A percentile compares a stretch with the other conserved stretches of the same genome.
Evolutionary conservation across 2,113 vertebrate genomes (phyloP).

Genomic region (Melanerpes formicivorus): DNA sequence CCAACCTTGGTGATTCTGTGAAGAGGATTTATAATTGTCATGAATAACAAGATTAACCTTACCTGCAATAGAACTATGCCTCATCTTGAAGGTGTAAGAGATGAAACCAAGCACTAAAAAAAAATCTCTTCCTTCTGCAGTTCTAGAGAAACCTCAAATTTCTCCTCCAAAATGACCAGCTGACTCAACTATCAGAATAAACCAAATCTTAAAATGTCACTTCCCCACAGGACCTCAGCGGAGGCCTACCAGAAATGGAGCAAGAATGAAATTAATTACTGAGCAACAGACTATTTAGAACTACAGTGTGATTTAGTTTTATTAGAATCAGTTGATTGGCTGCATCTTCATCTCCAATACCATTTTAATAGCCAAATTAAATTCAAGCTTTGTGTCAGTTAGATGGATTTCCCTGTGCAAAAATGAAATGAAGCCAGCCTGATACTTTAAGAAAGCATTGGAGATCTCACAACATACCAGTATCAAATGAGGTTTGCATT

Average conservation of each 20-base stretch:
- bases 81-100: background rate
- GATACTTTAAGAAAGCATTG: background rate
- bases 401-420: background rate
- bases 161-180: background rate
- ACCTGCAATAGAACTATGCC: background rate
- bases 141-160: background rate
- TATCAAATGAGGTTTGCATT: background rate
- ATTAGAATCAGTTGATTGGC: background rate
- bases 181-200: constrained; percentile 13
- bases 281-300: background rate
- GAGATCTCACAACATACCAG: background rate
- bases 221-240: background rate
- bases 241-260: constrained; percentile 18
- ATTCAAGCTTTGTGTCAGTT: background rate
- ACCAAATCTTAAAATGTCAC: background rate
- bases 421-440: background rate
- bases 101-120: background rate
- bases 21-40: background rate
- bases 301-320: constrained; percentile 12
- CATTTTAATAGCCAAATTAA: background rate
- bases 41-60: background rate
- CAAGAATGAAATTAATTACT: background rate
- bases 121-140: background rate
- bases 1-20: too few species aligned
- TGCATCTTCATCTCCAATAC: background rate